Percentiles rank a stretch among this genome's conserved stretches.
Conservation (phyloP, 2,797 vertebrate genomes). For the Chiloscyllium punctatum region DNA sequence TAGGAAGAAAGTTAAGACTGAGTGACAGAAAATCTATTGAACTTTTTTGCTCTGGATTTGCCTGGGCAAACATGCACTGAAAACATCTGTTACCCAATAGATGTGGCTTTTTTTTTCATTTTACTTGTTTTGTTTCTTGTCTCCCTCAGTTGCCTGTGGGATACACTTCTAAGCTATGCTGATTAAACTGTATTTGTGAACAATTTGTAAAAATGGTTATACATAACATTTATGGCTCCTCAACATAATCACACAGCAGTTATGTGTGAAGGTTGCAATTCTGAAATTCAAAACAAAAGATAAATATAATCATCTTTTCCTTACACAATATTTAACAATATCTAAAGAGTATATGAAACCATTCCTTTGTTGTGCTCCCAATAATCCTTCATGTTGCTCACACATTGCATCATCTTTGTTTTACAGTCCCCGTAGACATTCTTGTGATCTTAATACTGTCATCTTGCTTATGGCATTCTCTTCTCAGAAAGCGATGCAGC, state of each 20-base stretch:
- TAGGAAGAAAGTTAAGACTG: conserved; percentile 41
- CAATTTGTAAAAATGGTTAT: no score
- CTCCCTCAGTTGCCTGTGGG: neutral
- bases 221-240: neutral
- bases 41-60: conserved; percentile 41
- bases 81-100: conserved; percentile 44
- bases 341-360: neutral
- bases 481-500: neutral
- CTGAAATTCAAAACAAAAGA: neutral
- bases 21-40: conserved; percentile 53
- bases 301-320: neutral
- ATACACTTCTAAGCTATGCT: neutral
- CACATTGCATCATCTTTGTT: conserved; percentile 1
- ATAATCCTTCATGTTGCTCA: neutral
- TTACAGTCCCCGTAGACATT: neutral
- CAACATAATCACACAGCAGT: neutral
- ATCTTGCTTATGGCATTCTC: neutral
- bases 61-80: conserved; percentile 44
- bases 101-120: conserved; percentile 45
- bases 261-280: neutral
- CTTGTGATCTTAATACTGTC: neutral
- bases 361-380: neutral
- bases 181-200: neutral
- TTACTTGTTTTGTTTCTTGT: conserved; percentile 37
- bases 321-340: neutral